These are phyloP conservation scores for Lophius piscatorius DNA, from an alignment of 2,113 vertebrate species.

Conservation along the genomic window DNA sequence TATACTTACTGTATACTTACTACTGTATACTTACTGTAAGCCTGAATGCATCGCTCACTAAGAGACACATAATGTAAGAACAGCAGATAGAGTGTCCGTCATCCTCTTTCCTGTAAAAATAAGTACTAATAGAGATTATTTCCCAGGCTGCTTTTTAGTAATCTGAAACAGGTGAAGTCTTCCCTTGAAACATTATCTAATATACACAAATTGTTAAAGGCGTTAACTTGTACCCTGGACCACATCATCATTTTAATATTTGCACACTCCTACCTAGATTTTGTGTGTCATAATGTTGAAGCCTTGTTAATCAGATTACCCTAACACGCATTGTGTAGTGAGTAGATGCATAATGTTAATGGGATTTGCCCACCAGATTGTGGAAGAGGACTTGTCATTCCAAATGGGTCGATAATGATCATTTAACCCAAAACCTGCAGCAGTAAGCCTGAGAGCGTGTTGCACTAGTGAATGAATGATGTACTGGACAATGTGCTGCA, in stretches of 20 bases:
- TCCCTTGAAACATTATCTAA: neutral
- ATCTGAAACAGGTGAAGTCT: neutral
- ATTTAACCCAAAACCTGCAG: conserved; percentile 65
- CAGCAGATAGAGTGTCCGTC: conserved; percentile 1
- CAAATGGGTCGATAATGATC: conserved; percentile 61
- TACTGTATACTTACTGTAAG: too few species aligned
- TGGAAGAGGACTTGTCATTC: conserved; percentile 46
- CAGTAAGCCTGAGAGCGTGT: conserved; percentile 34
- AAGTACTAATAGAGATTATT: neutral
- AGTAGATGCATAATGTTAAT: conserved; percentile 55
- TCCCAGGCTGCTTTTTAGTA: neutral
- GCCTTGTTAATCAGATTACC: conserved; percentile 70
- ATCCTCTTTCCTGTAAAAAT: neutral
- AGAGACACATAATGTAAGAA: neutral
- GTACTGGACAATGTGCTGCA: conserved; percentile 47
- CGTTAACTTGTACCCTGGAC: conserved; percentile 4
- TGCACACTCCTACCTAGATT: conserved; percentile 29
- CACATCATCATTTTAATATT: conserved; percentile 32
- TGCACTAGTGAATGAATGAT: conserved; percentile 25
- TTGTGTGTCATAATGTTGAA: conserved; percentile 51
- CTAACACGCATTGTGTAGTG: conserved; percentile 57
- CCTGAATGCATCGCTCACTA: conserved; percentile 3
- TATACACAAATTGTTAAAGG: neutral
- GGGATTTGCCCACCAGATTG: conserved; percentile 57
- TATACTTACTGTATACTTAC: too few species aligned